phyloP scores from a whole-genome alignment of 2,888 invertebrate species.

The Taphrorychus bicolor region DNA sequence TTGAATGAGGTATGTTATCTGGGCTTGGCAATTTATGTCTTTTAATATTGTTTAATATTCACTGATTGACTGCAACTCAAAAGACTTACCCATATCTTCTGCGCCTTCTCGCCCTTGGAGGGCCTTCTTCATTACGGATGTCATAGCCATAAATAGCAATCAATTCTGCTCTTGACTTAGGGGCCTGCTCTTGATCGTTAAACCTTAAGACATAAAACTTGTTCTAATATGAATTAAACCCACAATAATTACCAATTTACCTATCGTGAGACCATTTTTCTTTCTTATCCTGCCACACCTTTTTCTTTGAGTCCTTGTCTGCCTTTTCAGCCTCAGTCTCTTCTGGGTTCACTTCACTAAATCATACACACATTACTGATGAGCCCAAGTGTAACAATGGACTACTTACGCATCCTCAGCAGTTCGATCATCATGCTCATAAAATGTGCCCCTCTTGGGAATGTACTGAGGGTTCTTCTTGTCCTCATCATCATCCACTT shows the following conservation, averaged over 20 bases:
- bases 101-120: constrained; percentile 85
- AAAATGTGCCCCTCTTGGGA: constrained; percentile 94
- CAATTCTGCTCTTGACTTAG: constrained; percentile 85
- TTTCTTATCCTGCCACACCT: constrained; percentile 59
- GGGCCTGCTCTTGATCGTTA: constrained; percentile 81
- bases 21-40: too few species aligned
- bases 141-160: constrained; percentile 92
- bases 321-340: constrained; percentile 48
- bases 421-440: constrained; percentile 94
- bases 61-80: neutral
- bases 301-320: constrained; percentile 58
- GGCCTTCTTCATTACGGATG: constrained; percentile 90
- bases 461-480: constrained; percentile 97
- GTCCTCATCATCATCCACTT: constrained; percentile 93
- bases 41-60: neutral
- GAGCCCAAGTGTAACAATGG: neutral
- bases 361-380: too few species aligned
- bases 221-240: neutral
- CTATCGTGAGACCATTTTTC: constrained; percentile 67
- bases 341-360: too few species aligned
- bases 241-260: too few species aligned
- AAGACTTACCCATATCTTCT: constrained; percentile 79
- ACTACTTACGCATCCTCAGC: constrained; percentile 69
- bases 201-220: too few species aligned
- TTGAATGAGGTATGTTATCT: too few species aligned